phyloP scores from a whole-genome alignment of 2,888 invertebrate species.

The Caradrina kadenii region DNA sequence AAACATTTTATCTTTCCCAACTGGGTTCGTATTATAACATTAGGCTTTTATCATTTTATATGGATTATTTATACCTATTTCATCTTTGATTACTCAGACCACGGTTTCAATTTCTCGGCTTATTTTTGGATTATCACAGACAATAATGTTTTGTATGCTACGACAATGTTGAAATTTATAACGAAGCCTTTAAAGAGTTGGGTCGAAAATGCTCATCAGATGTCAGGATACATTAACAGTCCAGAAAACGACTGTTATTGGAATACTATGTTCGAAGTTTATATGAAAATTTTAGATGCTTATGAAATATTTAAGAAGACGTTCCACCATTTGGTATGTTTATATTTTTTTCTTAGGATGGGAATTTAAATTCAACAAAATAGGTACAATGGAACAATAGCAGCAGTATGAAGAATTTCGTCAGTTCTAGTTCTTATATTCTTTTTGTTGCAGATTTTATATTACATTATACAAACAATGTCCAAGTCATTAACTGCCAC shows the following conservation, averaged over 20 bases:
- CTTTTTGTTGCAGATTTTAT: constrained; percentile 17
- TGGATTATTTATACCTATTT: constrained; percentile 6
- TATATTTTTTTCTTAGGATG: neutral
- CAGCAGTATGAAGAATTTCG: neutral
- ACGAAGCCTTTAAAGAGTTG: neutral
- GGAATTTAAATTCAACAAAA: neutral
- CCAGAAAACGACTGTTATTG: constrained; percentile 2
- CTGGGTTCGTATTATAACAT: neutral
- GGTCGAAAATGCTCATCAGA: constrained; percentile 7
- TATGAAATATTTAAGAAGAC: constrained; percentile 19
- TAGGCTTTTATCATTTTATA: neutral
- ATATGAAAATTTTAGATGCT: constrained; percentile 17
- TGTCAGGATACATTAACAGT: neutral
- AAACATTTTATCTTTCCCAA: neutral
- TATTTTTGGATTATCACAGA: constrained; percentile 4
- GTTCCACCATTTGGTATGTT: constrained; percentile 4
- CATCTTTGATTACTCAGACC: neutral
- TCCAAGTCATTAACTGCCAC: constrained; percentile 6
- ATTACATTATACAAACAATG: neutral
- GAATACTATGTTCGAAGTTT: constrained; percentile 13
- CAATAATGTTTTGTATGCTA: constrained; percentile 5
- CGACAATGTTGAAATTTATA: constrained; percentile 11
- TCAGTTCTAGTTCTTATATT: too few relatives aligned
- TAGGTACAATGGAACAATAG: neutral
- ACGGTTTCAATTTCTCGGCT: neutral